phyloP scores from a whole-genome alignment of 2,888 invertebrate genomes.

The Lottia gigantea region DNA sequence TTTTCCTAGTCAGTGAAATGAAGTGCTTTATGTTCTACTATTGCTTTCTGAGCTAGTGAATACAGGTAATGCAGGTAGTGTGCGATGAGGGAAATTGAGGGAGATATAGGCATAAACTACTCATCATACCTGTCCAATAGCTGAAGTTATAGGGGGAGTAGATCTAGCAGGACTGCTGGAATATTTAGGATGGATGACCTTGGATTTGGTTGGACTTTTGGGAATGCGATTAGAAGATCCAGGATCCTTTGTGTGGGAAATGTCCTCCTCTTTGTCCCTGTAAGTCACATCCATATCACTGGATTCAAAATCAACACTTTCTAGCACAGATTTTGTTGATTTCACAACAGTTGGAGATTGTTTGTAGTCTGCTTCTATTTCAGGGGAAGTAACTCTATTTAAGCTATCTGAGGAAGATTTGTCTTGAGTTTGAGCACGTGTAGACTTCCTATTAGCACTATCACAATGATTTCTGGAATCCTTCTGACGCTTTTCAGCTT shows the following conservation, averaged over 20 bases:
- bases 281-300: background rate
- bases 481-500: slow-evolving; percentile 49
- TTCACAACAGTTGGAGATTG: background rate
- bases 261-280: background rate
- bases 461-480: slow-evolving; percentile 25
- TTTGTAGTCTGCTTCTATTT: background rate
- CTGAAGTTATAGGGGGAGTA: slow-evolving; percentile 31
- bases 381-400: background rate
- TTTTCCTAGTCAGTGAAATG: too few species aligned
- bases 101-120: too few species aligned
- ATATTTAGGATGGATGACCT: slow-evolving; percentile 26
- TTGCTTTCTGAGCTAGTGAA: too few species aligned
- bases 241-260: background rate
- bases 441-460: background rate
- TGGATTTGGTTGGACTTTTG: background rate
- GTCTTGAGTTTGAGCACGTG: background rate
- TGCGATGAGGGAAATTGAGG: too few species aligned
- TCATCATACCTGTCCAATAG: slow-evolving; percentile 49
- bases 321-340: background rate
- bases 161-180: slow-evolving; percentile 38
- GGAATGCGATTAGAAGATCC: background rate
- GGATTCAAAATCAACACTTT: slow-evolving; percentile 4
- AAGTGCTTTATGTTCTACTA: too few species aligned
- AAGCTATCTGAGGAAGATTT: background rate
- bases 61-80: too few species aligned